phyloP scores from a whole-genome alignment of 2,113 vertebrate genomes.

The Bos javanicus region DNA sequence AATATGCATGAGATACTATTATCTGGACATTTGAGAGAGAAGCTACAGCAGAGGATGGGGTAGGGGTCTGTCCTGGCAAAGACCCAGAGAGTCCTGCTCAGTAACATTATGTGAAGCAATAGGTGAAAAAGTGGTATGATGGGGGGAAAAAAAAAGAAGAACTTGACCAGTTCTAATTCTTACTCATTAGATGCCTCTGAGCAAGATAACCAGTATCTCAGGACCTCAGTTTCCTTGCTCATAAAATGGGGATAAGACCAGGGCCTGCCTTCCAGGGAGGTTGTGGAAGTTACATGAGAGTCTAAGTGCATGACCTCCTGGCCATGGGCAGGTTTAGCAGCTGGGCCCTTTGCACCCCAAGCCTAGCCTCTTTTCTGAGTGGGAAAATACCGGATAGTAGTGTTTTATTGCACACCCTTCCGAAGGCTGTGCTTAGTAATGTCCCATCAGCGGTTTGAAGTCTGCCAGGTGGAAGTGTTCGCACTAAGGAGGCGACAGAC shows the following conservation, averaged over 20 bases:
- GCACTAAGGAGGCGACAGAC: neutral
- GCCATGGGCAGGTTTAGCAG: neutral
- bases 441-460: neutral
- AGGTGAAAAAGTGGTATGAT: neutral
- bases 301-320: neutral
- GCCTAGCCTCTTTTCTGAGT: neutral
- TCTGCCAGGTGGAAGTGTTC: neutral
- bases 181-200: neutral
- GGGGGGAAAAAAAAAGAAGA: neutral
- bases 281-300: too few species aligned
- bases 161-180: neutral
- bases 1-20: neutral
- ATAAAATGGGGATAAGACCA: neutral
- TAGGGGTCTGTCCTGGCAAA: neutral
- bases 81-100: neutral
- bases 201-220: neutral
- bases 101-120: neutral
- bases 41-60: neutral
- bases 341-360: too few species aligned
- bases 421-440: neutral
- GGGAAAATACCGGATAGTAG: neutral
- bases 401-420: neutral
- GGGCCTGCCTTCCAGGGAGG: neutral
- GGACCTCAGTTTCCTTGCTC: neutral
- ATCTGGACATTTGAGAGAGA: neutral